These are phyloP conservation scores for Coelopa frigida DNA, from an alignment of 1,140 invertebrate genomes.

Conservation along the genomic window DNA sequence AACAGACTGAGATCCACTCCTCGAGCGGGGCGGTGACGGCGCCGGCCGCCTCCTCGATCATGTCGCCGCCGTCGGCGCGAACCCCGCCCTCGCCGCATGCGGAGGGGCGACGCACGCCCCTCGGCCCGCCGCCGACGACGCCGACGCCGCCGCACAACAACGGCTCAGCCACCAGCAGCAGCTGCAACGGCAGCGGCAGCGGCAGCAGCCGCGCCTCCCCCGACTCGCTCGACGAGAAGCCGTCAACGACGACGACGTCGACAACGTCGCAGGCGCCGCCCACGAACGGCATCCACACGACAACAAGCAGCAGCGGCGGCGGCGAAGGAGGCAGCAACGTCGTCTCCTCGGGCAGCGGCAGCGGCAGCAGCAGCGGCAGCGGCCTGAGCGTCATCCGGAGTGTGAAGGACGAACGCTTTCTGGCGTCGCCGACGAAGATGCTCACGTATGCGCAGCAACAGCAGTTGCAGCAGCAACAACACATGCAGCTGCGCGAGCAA, in stretches of 20 bases:
- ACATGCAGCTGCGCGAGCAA: conserved; percentile 20
- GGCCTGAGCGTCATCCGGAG: conserved; percentile 41
- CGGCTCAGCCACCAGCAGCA: conserved; percentile 22
- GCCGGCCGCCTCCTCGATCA: conserved; percentile 31
- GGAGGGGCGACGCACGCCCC: conserved; percentile 7
- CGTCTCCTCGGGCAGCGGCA: background rate
- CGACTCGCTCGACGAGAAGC: conserved; percentile 36
- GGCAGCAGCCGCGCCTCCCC: conserved; percentile 39
- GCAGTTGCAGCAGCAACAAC: conserved; percentile 20
- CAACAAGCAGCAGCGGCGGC: conserved; percentile 2
- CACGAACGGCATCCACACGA: conserved; percentile 27
- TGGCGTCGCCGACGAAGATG: conserved; percentile 39
- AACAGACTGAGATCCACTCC: conserved; percentile 39
- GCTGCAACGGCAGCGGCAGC: conserved; percentile 26
- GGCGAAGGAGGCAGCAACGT: background rate
- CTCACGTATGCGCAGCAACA: conserved; percentile 30
- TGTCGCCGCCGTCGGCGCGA: conserved; percentile 41
- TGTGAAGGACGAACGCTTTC: conserved; percentile 39
- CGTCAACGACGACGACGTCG: conserved; percentile 30
- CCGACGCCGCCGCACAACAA: conserved; percentile 37
- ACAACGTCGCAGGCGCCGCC: conserved; percentile 14
- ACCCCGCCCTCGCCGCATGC: conserved; percentile 21
- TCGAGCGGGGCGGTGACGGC: conserved; percentile 30
- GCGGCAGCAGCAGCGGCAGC: conserved; percentile 11
- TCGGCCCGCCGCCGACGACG: conserved; percentile 17